Conservation (phyloP, 2,888 invertebrate genomes). For the Steinernema hermaphroditum region DNA sequence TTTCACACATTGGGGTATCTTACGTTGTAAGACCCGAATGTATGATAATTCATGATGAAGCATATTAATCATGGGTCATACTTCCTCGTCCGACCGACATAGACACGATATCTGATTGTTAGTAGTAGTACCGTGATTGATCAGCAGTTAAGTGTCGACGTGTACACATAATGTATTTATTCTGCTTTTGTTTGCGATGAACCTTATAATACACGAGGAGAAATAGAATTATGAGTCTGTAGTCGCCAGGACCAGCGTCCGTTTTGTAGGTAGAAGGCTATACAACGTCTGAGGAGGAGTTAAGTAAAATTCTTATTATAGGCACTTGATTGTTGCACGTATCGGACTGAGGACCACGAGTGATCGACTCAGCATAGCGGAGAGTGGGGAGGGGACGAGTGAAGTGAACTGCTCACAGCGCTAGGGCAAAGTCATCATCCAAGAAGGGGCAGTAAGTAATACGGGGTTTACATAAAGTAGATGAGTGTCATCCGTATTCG, state of each 20-base stretch:
- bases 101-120: no score
- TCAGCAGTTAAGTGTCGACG: no score
- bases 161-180: neutral
- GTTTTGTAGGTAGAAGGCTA: slow-evolving; percentile 7
- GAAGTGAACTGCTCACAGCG: neutral
- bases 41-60: no score
- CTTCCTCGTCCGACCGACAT: no score
- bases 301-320: slow-evolving; percentile 28
- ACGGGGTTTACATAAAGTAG: neutral
- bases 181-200: neutral
- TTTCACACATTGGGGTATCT: no score
- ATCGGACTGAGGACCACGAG: neutral
- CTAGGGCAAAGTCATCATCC: slow-evolving; percentile 19
- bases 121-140: no score
- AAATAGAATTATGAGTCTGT: slow-evolving; percentile 21
- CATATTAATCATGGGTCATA: no score
- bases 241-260: slow-evolving; percentile 23
- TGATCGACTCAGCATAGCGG: neutral
- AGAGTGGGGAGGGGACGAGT: neutral
- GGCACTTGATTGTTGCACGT: slow-evolving; percentile 28
- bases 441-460: neutral
- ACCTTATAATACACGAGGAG: neutral
- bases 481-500: neutral
- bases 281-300: slow-evolving; percentile 13
- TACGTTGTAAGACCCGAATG: no score